Evolutionary conservation across 2,113 vertebrate species (phyloP).

Genomic region (human): GRCh38 chr5:7669001-7669500

Average conservation of each 20-base stretch:
- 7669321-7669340: background rate
- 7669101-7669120: background rate
- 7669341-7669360: background rate
- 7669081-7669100: background rate
- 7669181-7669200: background rate
- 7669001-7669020: background rate
- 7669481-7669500: background rate
- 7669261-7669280: background rate
- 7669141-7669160: background rate
- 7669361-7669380: background rate
- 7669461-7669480: background rate
- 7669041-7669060: background rate
- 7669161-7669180: background rate
- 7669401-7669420: background rate
- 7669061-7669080: background rate
- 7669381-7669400: background rate
- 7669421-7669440: no score
- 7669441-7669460: background rate
- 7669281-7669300: background rate
- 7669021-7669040: rapidly evolving
- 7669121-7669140: background rate
- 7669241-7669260: background rate
- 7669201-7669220: background rate
- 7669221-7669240: background rate
- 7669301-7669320: background rate